phyloP scores from a whole-genome alignment of 1,140 invertebrate genomes.

The Pseudomyrmex flavicornis region DNA sequence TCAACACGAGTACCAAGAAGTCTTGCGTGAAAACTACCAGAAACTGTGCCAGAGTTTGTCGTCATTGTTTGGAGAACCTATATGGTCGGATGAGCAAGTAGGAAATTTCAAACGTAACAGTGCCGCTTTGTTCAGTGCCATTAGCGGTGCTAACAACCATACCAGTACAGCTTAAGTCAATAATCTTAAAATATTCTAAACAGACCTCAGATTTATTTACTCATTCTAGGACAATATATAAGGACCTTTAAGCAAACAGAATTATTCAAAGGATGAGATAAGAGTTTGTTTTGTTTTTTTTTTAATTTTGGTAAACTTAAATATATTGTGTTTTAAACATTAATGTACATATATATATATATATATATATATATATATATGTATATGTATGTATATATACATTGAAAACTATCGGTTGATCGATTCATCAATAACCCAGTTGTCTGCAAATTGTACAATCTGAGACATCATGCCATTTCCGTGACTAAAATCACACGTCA shows the following conservation, averaged over 20 bases:
- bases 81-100: conserved; percentile 88
- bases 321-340: too few relatives aligned
- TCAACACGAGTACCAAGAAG: conserved; percentile 95
- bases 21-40: conserved; percentile 93
- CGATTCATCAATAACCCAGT: too few relatives aligned
- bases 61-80: conserved; percentile 88
- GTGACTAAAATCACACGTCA: too few relatives aligned
- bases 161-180: conserved; percentile 87
- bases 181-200: conserved; percentile 26
- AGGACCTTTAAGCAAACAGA: background rate
- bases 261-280: background rate
- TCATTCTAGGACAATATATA: conserved; percentile 11
- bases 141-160: conserved; percentile 88
- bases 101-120: conserved; percentile 88
- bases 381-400: too few relatives aligned
- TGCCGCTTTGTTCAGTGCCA: conserved; percentile 89
- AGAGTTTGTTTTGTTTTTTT: too few relatives aligned
- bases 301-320: too few relatives aligned
- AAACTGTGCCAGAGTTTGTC: conserved; percentile 93
- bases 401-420: too few relatives aligned
- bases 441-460: too few relatives aligned
- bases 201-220: conserved; percentile 32
- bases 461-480: too few relatives aligned
- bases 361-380: too few relatives aligned
- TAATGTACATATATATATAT: too few relatives aligned